Evolutionary conservation across 2,888 invertebrate species (phyloP).

Genomic region (Spisula solida): DNA sequence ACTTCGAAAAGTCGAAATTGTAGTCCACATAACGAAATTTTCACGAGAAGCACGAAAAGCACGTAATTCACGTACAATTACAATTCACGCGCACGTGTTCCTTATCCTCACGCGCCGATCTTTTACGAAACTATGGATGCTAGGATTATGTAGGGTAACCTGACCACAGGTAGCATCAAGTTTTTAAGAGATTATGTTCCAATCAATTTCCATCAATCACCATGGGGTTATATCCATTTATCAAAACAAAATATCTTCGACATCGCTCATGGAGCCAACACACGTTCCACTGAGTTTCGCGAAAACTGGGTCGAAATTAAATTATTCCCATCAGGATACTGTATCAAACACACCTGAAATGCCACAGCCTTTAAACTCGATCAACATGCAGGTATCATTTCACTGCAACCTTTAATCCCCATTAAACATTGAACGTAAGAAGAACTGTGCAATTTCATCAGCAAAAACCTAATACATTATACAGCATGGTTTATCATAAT

Average conservation of each 20-base stretch:
- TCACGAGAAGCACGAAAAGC: not conserved
- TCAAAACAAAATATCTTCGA: not conserved
- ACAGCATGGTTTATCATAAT: too few relatives aligned
- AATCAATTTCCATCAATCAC: slow-evolving; percentile 3
- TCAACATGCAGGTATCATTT: too few relatives aligned
- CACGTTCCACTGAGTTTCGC: not conserved
- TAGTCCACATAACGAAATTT: not conserved
- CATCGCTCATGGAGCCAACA: not conserved
- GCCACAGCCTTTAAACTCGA: too few relatives aligned
- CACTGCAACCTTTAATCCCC: too few relatives aligned
- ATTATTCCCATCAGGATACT: not conserved
- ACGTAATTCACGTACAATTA: too few relatives aligned
- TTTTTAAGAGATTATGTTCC: not conserved
- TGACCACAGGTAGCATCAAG: not conserved
- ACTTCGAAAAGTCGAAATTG: not conserved
- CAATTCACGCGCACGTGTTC: not conserved
- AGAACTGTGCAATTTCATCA: too few relatives aligned
- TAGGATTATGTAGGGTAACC: not conserved
- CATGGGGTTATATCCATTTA: not conserved
- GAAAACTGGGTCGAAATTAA: slow-evolving; percentile 9
- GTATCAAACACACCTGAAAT: not conserved
- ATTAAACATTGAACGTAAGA: too few relatives aligned
- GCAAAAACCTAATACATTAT: too few relatives aligned
- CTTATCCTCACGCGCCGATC: not conserved
- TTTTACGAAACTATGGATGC: not conserved